These are phyloP conservation scores for Liopterus haemorrhoidalis DNA, from an alignment of 2,888 invertebrate genomes.

Conservation along the genomic window DNA sequence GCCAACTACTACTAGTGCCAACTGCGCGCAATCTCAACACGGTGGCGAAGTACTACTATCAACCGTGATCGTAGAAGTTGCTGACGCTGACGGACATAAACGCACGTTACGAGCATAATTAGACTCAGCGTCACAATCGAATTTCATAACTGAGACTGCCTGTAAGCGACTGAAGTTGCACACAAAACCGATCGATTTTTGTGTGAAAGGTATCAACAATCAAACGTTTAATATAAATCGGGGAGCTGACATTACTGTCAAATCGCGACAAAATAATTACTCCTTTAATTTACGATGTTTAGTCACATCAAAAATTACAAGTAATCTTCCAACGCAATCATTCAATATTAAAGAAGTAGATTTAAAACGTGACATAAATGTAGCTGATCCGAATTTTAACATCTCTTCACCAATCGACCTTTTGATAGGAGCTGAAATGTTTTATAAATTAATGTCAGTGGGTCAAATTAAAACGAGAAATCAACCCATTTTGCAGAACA, in stretches of 20 bases:
- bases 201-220: too few species aligned
- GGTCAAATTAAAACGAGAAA: background rate
- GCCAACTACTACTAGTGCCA: too few species aligned
- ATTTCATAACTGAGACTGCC: too few species aligned
- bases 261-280: background rate
- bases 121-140: too few species aligned
- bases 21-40: too few species aligned
- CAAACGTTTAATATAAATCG: too few species aligned
- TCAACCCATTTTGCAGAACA: background rate
- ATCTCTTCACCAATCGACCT: background rate
- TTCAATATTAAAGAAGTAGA: background rate
- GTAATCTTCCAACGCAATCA: background rate
- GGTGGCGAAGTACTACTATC: too few species aligned
- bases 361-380: background rate
- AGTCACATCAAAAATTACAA: background rate
- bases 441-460: background rate
- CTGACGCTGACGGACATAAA: too few species aligned
- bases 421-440: background rate
- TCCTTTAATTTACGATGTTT: background rate
- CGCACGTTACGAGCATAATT: too few species aligned
- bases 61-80: too few species aligned
- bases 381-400: background rate
- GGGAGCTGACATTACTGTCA: background rate
- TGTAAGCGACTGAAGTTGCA: too few species aligned
- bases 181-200: too few species aligned